phyloP scores from a whole-genome alignment of 2,888 invertebrate genomes.

The Trachelus tabidus region DNA sequence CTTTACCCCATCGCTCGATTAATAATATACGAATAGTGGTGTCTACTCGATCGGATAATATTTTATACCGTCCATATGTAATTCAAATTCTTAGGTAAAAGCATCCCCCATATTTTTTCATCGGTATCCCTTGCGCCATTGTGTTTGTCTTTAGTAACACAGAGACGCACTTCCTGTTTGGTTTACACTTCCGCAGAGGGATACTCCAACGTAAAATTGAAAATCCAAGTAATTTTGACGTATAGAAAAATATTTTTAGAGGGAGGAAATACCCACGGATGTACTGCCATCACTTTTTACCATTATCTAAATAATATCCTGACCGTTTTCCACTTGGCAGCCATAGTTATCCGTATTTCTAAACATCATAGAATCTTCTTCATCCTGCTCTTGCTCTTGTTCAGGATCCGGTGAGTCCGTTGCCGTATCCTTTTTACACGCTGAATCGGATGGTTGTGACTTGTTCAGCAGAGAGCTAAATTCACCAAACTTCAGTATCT shows the following conservation, averaged over 20 bases:
- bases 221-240: not conserved
- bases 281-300: not conserved
- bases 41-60: not conserved
- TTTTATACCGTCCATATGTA: not conserved
- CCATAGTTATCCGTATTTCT: constrained; percentile 39
- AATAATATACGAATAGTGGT: not conserved
- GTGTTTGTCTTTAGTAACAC: not conserved
- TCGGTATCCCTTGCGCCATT: not conserved
- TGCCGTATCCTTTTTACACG: constrained; percentile 31
- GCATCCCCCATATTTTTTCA: not conserved
- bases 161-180: not conserved
- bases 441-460: constrained; percentile 35
- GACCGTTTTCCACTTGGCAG: constrained; percentile 43
- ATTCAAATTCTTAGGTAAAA: not conserved
- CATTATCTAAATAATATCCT: constrained; percentile 30
- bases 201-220: not conserved
- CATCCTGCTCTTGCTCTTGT: constrained; percentile 21
- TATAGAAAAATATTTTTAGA: not conserved
- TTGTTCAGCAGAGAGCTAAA: constrained; percentile 58
- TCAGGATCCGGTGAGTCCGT: constrained; percentile 20
- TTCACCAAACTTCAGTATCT: constrained; percentile 55
- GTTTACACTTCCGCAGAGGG: not conserved
- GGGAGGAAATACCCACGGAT: not conserved
- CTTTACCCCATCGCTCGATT: not conserved
- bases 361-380: constrained; percentile 12